Conservation (phyloP, 2,888 invertebrate genomes). For the Empis livida region DNA sequence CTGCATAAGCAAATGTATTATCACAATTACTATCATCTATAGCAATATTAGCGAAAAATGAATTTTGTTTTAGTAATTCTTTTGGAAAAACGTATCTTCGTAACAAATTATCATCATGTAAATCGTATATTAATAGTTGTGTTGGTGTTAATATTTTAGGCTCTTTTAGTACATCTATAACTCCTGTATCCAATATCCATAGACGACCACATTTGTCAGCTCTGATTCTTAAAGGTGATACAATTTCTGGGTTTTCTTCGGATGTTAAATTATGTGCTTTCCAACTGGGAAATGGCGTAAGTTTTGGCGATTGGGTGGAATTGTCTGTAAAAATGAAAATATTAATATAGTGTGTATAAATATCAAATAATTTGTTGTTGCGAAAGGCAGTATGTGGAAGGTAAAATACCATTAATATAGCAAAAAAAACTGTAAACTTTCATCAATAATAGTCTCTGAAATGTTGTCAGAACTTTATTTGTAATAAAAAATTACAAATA, state of each 20-base stretch:
- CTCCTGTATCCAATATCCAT: constrained; percentile 68
- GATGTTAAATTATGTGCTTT: constrained; percentile 46
- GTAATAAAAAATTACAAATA: too few relatives aligned
- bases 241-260: constrained; percentile 47
- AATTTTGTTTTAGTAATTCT: constrained; percentile 51
- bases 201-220: constrained; percentile 64
- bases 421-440: too few relatives aligned
- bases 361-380: too few relatives aligned
- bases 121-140: constrained; percentile 56
- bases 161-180: constrained; percentile 44
- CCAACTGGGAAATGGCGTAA: constrained; percentile 72
- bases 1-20: constrained; percentile 58
- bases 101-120: constrained; percentile 55
- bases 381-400: too few relatives aligned
- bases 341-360: too few relatives aligned
- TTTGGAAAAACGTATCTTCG: constrained; percentile 50
- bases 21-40: constrained; percentile 62
- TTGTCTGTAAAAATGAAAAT: constrained; percentile 41
- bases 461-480: too few relatives aligned
- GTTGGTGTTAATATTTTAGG: constrained; percentile 42
- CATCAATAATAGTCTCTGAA: too few relatives aligned
- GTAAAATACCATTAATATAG: too few relatives aligned
- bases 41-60: constrained; percentile 62
- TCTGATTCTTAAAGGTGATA: constrained; percentile 59
- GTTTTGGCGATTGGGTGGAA: constrained; percentile 48